These are phyloP conservation scores for Mellivora capensis DNA, from an alignment of 2,113 vertebrate species.

Conservation along the genomic window DNA sequence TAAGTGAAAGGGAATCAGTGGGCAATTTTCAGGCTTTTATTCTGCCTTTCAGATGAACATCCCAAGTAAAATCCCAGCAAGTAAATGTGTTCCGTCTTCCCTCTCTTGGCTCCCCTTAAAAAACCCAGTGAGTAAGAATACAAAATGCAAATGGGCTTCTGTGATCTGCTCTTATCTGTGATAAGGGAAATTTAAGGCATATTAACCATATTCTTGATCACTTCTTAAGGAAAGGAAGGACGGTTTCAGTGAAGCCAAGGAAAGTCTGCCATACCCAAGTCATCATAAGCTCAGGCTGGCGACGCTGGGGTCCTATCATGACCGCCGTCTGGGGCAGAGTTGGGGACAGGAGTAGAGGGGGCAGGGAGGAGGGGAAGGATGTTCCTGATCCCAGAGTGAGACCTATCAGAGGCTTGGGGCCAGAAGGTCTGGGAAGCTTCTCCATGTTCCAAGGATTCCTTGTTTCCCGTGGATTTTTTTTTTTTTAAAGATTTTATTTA, in stretches of 20 bases:
- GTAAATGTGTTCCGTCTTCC: neutral
- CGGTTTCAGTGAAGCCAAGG: neutral
- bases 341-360: neutral
- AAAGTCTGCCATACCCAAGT: neutral
- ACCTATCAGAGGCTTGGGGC: neutral
- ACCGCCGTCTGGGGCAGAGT: neutral
- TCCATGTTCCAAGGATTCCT: neutral
- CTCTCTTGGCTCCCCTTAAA: neutral
- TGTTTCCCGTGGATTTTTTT: too few relatives aligned
- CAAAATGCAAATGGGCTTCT: neutral
- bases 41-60: neutral
- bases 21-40: neutral
- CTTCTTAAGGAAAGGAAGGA: neutral
- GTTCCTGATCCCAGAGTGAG: neutral
- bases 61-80: neutral
- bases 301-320: too few relatives aligned
- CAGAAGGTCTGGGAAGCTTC: neutral
- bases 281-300: accelerated
- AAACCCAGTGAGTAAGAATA: neutral
- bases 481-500: too few relatives aligned
- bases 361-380: neutral
- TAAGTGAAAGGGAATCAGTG: neutral
- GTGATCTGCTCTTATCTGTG: neutral
- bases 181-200: neutral
- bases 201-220: neutral